phyloP scores from a whole-genome alignment of 35 echinoderm and acorn worm genomes.

The Ophioderma brevispina region DNA sequence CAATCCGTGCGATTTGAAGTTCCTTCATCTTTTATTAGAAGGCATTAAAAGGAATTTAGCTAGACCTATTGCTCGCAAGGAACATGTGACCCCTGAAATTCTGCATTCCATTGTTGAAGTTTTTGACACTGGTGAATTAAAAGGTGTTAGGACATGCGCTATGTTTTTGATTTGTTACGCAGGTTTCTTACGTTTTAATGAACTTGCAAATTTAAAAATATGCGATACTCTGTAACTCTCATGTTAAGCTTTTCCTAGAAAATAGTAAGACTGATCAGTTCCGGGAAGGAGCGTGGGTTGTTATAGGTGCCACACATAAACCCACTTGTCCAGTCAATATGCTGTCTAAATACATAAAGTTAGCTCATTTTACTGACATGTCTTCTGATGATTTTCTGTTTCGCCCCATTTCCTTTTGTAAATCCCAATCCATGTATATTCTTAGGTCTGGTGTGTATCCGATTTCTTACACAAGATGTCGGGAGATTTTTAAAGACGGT shows the following conservation, averaged over 20 bases:
- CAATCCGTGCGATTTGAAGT: background rate
- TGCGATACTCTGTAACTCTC: background rate
- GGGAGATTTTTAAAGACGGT: constrained; percentile 21
- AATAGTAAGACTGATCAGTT: background rate
- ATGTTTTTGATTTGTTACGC: background rate
- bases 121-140: background rate
- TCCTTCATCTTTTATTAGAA: background rate
- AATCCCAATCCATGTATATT: background rate
- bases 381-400: background rate
- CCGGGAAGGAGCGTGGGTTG: constrained; percentile 16
- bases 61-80: background rate
- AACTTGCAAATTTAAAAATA: background rate
- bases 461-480: constrained; percentile 20
- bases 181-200: background rate
- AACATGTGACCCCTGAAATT: background rate
- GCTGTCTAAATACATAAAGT: background rate
- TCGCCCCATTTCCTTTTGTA: background rate
- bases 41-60: background rate
- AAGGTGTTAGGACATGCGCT: background rate
- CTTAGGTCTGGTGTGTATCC: background rate
- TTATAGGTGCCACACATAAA: background rate
- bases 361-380: background rate
- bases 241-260: background rate
- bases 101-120: background rate
- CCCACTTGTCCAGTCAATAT: constrained; percentile 2